Percentiles rank a stretch among this genome's conserved stretches.
phyloP scores from a whole-genome alignment of 2,797 vertebrate genomes.

The Percopsis omiscomaycus region DNA sequence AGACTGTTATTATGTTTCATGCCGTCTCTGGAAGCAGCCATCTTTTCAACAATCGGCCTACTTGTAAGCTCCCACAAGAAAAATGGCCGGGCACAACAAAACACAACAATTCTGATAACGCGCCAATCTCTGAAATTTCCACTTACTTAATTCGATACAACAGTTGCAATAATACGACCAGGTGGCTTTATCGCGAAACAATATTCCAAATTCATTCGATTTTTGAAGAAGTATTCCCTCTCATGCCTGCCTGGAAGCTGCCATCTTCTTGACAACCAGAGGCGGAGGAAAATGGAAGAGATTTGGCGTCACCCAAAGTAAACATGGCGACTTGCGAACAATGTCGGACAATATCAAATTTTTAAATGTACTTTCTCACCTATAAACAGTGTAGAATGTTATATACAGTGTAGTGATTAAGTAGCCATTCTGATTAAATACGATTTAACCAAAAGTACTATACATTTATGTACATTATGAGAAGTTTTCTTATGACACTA shows the following conservation, averaged over 20 bases:
- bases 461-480: slow-evolving; percentile 41
- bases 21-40: slow-evolving; percentile 84
- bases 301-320: slow-evolving; percentile 76
- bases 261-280: slow-evolving; percentile 89
- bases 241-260: slow-evolving; percentile 95
- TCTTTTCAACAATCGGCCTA: slow-evolving; percentile 81
- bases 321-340: slow-evolving; percentile 70
- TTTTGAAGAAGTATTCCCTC: slow-evolving; percentile 79
- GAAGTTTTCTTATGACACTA: slow-evolving; percentile 48
- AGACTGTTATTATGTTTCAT: slow-evolving; percentile 75
- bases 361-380: not conserved
- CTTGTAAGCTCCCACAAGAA: slow-evolving; percentile 79
- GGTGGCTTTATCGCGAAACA: slow-evolving; percentile 60
- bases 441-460: not conserved
- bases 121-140: not conserved
- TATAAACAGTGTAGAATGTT: not conserved
- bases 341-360: slow-evolving; percentile 21
- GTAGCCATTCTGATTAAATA: not conserved
- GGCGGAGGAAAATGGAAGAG: slow-evolving; percentile 78
- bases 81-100: slow-evolving; percentile 83
- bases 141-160: slow-evolving; percentile 75
- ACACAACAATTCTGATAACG: slow-evolving; percentile 56
- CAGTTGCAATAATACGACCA: slow-evolving; percentile 63
- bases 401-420: not conserved
- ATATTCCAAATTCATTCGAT: slow-evolving; percentile 78